phyloP scores from a whole-genome alignment of 2,113 vertebrate species.

The Hemiscyllium ocellatum region DNA sequence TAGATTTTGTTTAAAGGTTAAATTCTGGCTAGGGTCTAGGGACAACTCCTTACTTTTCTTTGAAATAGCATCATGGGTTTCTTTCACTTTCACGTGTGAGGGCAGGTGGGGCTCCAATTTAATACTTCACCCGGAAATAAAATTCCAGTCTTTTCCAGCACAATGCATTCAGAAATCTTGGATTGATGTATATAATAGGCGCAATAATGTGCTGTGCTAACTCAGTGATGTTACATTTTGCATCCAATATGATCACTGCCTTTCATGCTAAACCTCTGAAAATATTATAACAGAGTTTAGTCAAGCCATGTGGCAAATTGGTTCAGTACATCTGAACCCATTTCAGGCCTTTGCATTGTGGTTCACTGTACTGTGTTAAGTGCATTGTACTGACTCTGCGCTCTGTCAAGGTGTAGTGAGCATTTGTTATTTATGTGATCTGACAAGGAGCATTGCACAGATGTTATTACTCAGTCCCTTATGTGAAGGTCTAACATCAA shows the following conservation, averaged over 20 bases:
- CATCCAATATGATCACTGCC: background rate
- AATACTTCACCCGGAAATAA: background rate
- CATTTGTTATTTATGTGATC: constrained; percentile 3
- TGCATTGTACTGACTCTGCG: background rate
- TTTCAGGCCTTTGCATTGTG: background rate
- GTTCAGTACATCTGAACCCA: background rate
- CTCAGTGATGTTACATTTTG: background rate
- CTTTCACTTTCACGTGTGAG: background rate
- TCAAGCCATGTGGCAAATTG: background rate
- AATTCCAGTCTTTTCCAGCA: background rate
- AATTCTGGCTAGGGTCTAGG: background rate
- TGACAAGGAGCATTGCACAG: background rate
- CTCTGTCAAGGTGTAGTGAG: background rate
- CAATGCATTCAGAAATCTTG: background rate
- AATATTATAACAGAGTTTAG: background rate
- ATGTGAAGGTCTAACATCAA: constrained; percentile 23
- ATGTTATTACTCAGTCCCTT: background rate
- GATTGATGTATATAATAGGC: background rate
- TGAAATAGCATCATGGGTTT: background rate
- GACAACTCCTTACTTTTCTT: background rate
- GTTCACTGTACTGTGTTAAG: background rate
- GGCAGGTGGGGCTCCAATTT: background rate
- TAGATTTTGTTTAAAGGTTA: background rate
- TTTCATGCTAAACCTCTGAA: background rate
- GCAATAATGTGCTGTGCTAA: background rate